phyloP scores from a whole-genome alignment of 2,797 vertebrate genomes.

The Acestrorhynchus altus region DNA sequence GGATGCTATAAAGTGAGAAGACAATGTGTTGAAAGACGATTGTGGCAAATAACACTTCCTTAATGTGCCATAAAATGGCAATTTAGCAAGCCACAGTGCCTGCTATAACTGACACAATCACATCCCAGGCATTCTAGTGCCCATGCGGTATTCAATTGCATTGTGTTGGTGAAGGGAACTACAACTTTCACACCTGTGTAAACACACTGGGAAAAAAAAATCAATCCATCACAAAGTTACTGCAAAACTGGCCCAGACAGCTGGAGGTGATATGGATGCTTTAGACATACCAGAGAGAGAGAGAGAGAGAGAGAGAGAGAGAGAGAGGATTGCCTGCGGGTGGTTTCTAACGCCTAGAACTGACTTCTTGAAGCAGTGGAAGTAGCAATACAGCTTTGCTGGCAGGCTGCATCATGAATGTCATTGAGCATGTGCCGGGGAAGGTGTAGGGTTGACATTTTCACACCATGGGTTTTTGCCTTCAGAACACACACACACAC shows the following conservation, averaged over 20 bases:
- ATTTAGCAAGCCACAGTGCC: neutral
- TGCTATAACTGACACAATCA: slow-evolving; percentile 15
- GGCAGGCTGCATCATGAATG: slow-evolving; percentile 46
- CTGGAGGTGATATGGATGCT: slow-evolving; percentile 44
- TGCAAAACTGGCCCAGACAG: slow-evolving; percentile 42
- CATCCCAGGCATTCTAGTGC: neutral
- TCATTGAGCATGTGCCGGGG: slow-evolving; percentile 51
- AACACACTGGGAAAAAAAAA: slow-evolving; percentile 26
- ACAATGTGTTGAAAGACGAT: slow-evolving; percentile 6
- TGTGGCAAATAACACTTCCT: neutral
- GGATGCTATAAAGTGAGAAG: neutral
- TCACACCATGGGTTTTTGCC: slow-evolving; percentile 36
- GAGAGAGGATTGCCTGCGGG: slow-evolving; percentile 47
- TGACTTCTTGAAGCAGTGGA: slow-evolving; percentile 42
- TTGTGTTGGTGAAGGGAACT: neutral
- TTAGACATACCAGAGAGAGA: slow-evolving; percentile 19
- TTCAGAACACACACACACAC: no score
- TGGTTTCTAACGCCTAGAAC: slow-evolving; percentile 47
- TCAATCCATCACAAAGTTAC: slow-evolving; percentile 34
- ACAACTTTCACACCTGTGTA: slow-evolving; percentile 38
- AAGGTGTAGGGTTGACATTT: slow-evolving; percentile 42
- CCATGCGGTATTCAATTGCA: slow-evolving; percentile 10
- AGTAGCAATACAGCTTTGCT: slow-evolving; percentile 37
- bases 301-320: slow-evolving; percentile 6
- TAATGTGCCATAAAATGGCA: neutral